These are phyloP conservation scores for Drosophila fuyamai DNA, from an alignment of 1,140 invertebrate species.

Conservation along the genomic window DNA sequence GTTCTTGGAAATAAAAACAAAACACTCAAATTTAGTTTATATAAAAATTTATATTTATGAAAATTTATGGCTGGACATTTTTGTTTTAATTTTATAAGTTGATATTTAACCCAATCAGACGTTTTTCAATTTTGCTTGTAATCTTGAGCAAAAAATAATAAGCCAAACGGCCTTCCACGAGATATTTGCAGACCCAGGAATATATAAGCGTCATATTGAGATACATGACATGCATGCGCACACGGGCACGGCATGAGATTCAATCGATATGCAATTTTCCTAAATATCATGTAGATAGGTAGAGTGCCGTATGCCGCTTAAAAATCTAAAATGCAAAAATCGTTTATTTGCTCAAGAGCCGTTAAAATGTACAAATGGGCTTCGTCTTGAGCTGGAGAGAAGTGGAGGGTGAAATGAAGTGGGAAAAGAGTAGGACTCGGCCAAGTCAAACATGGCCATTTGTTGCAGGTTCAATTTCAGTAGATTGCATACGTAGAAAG, in stretches of 20 bases:
- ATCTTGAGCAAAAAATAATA: neutral
- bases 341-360: constrained; percentile 79
- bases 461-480: constrained; percentile 80
- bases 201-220: neutral
- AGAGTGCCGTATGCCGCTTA: constrained; percentile 25
- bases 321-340: constrained; percentile 80
- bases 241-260: neutral
- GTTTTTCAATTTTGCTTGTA: neutral
- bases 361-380: constrained; percentile 71
- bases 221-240: constrained; percentile 1
- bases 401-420: constrained; percentile 21
- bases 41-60: no score
- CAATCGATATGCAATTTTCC: constrained; percentile 42
- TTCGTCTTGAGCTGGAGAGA: constrained; percentile 19
- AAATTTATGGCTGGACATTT: no score
- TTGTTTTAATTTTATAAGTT: neutral
- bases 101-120: neutral
- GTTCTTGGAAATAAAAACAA: no score
- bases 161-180: constrained; percentile 5
- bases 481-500: constrained; percentile 67
- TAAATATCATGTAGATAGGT: constrained; percentile 30
- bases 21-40: no score
- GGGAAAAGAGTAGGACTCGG: constrained; percentile 44
- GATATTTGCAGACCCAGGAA: neutral
- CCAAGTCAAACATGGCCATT: constrained; percentile 79